phyloP scores from a whole-genome alignment of 2,797 vertebrate species.

The Micromesistius poutassou region DNA sequence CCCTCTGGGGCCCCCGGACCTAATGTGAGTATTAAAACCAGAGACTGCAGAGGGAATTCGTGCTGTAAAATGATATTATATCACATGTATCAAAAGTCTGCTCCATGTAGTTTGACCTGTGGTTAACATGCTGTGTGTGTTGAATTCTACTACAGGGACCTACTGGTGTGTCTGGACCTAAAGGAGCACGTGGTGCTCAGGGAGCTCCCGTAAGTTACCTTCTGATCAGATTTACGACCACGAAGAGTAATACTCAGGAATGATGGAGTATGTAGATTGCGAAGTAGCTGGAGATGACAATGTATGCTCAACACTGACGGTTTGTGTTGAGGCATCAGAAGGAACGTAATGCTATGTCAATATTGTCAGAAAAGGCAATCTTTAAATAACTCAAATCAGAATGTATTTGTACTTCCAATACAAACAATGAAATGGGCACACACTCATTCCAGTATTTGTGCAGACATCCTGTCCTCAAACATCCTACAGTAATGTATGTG shows the following conservation, averaged over 20 bases:
- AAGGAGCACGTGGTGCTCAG: slow-evolving; percentile 93
- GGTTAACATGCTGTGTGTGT: slow-evolving; percentile 3
- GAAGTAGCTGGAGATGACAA: too few relatives aligned
- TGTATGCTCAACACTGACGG: neutral
- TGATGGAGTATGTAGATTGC: neutral
- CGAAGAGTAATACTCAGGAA: neutral
- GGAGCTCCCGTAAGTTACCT: slow-evolving; percentile 84
- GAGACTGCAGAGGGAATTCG: neutral
- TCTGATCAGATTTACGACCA: neutral
- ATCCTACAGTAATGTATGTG: neutral
- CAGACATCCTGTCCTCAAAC: neutral
- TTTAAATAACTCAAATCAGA: neutral
- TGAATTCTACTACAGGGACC: slow-evolving; percentile 78
- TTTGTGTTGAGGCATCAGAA: neutral
- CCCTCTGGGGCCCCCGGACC: slow-evolving; percentile 93
- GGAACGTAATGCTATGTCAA: neutral
- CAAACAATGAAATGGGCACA: neutral
- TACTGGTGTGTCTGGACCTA: slow-evolving; percentile 88
- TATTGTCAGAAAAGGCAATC: neutral
- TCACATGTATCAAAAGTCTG: neutral
- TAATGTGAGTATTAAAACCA: slow-evolving; percentile 71
- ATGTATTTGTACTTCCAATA: slow-evolving; percentile 3
- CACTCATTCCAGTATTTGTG: neutral
- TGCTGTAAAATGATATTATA: neutral
- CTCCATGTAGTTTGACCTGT: neutral